Percentiles rank a stretch among this genome's conserved stretches.
Evolutionary conservation across 1,140 invertebrate species (phyloP).

Genomic region (Diabrotica virgifera): DNA sequence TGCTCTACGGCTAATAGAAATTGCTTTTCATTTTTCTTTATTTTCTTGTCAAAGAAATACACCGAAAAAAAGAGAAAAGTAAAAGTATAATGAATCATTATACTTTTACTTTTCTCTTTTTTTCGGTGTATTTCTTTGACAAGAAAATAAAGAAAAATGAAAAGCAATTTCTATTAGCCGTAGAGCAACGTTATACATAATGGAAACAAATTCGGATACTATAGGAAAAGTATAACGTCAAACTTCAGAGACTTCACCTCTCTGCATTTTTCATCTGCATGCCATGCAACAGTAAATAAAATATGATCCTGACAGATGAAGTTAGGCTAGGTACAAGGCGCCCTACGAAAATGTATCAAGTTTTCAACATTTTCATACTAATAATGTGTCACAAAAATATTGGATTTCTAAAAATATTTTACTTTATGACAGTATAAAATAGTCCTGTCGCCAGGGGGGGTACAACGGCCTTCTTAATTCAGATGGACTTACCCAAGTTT

Average conservation of each 20-base stretch:
- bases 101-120: too few relatives aligned
- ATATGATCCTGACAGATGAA: background rate
- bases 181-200: background rate
- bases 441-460: too few relatives aligned
- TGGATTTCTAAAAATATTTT: background rate
- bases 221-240: background rate
- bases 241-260: background rate
- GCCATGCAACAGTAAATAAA: background rate
- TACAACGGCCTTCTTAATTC: too few relatives aligned
- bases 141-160: background rate
- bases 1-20: background rate
- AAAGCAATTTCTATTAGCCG: background rate
- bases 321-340: background rate
- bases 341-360: background rate
- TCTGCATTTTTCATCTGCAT: background rate
- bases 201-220: background rate
- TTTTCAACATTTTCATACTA: background rate
- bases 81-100: too few relatives aligned
- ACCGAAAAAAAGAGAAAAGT: background rate
- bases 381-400: background rate
- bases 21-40: background rate
- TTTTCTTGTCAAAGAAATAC: background rate
- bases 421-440: too few relatives aligned
- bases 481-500: too few relatives aligned
- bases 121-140: too few relatives aligned